Percentiles rank a stretch among this genome's conserved stretches.
These are phyloP conservation scores for Amaurobius ferox DNA, from an alignment of 2,888 invertebrate species.

Conservation along the genomic window DNA sequence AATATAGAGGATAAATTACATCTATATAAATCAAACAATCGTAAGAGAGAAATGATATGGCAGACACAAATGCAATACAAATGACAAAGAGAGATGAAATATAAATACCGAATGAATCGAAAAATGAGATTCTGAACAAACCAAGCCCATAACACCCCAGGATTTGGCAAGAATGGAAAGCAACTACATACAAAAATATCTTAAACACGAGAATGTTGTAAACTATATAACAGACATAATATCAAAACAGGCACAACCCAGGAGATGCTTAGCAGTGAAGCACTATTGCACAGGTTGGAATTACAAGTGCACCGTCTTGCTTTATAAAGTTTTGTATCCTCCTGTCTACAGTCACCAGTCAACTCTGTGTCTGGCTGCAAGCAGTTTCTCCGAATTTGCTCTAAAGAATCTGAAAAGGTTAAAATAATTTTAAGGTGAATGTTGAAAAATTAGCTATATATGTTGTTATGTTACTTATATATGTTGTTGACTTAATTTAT, in stretches of 20 bases:
- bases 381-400: conserved; percentile 64
- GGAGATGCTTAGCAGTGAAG: not conserved
- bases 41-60: no score
- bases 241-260: not conserved
- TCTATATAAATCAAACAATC: no score
- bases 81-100: not conserved
- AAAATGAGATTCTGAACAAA: not conserved
- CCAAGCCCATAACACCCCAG: not conserved
- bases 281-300: conserved; percentile 53
- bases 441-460: no score
- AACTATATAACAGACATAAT: not conserved
- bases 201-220: not conserved
- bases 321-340: conserved; percentile 28
- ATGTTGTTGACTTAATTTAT: no score
- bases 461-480: no score
- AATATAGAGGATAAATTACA: no score
- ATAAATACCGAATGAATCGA: not conserved
- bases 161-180: not conserved
- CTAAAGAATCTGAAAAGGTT: conserved; percentile 32
- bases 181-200: not conserved
- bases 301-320: conserved; percentile 56
- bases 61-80: not conserved
- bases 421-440: not conserved
- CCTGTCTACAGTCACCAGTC: conserved; percentile 37
- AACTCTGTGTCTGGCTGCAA: conserved; percentile 41